These are phyloP conservation scores for Arizona elegans DNA, from an alignment of 2,113 vertebrate genomes.

Conservation along the genomic window DNA sequence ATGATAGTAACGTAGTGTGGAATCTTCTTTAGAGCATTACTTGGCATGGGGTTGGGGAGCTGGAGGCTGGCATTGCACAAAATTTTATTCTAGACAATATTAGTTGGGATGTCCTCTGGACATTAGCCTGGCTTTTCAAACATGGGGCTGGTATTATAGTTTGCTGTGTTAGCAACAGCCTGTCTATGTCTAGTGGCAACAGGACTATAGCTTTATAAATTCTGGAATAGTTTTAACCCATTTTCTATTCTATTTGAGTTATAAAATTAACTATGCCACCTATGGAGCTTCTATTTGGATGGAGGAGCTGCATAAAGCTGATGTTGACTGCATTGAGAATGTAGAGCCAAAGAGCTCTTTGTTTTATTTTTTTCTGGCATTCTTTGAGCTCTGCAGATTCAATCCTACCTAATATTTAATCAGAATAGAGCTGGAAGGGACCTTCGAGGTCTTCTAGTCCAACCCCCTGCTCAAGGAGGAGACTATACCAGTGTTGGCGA, in stretches of 20 bases:
- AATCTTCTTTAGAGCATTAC: slow-evolving; percentile 21
- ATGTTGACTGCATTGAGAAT: background rate
- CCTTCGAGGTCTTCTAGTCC: too few species aligned
- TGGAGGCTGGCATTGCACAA: slow-evolving; percentile 47
- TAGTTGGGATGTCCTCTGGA: slow-evolving; percentile 34
- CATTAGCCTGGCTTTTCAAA: slow-evolving; percentile 30
- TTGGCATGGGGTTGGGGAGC: slow-evolving; percentile 21
- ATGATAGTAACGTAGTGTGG: background rate
- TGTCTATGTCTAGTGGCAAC: background rate
- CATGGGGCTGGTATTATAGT: slow-evolving; percentile 6
- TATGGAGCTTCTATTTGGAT: background rate
- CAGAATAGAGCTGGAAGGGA: too few species aligned
- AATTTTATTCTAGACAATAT: background rate
- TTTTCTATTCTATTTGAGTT: background rate
- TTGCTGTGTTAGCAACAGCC: background rate
- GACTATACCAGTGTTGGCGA: too few species aligned
- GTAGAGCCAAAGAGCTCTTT: background rate
- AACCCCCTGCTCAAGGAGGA: too few species aligned
- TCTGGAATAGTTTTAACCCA: background rate
- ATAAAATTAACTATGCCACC: background rate
- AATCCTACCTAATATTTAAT: background rate
- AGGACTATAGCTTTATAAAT: background rate
- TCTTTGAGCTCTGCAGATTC: background rate
- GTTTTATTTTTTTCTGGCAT: background rate
- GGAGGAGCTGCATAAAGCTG: background rate